Base-by-base conservation (phyloP, 64 coral and sea anemone species). In the Montipora cactus region DNA sequence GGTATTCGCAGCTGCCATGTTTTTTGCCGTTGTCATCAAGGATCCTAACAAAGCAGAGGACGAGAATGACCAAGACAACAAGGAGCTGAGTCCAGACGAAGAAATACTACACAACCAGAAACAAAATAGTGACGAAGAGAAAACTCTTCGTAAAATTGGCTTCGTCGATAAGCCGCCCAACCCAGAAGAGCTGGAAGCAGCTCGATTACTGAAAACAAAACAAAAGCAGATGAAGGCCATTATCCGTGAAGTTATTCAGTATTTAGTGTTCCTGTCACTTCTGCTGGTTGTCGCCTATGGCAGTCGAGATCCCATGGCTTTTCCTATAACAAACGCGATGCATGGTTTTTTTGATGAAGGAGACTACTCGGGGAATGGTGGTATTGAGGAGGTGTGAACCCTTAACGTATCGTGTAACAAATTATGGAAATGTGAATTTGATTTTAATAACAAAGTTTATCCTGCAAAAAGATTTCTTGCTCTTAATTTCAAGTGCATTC, bases 1-100 rank as follows among this genome's bases (percentile, higher is more conserved):
- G 82, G 96, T 98, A 4, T 98, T 98, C 83, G 96, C 96, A 20
- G 93, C 93, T 8, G 96, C 96, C 25, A 98, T 91, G 84, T 98
- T 98, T 71, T 98, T 98, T 75, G 96, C 96, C 4, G 89, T 98
- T 0, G 93, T 98, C 57, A 95, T 98, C 47, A 98, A 98, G 89
- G 96, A 98, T 77, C 96, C 96, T 0, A 98, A 98, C 80, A 98
- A 98, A 80, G 88, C 80, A 4, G 96, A 95, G 83, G 96, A 97
- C 2, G 96, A 95, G 18, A 81, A 79, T 28, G 91, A 93, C 21
- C 49, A 82, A 46, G 49, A 91, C 44, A 87, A 80, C 59, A 94
- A 91, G 58, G 93, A 98, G 48, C 83, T 98, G 0, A 98, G 73
- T 58, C 83, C 87, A 22, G 96, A 98, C 74, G 96, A 98, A 28